Base-by-base conservation (phyloP, 2,888 invertebrate species). In the Caenorhabditis sp. region DNA sequence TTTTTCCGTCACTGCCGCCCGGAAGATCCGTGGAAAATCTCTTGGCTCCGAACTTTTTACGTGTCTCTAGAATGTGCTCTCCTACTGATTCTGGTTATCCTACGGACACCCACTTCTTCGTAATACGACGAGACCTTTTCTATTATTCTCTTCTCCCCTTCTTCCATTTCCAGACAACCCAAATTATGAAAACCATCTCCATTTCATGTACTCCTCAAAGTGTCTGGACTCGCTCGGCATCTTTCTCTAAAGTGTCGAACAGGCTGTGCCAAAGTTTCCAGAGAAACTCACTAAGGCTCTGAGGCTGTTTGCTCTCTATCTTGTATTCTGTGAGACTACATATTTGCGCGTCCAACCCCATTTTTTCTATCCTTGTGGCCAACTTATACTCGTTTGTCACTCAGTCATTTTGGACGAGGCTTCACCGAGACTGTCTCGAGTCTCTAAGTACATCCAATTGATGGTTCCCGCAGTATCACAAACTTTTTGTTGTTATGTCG, bases 321-420 rank as follows among this genome's bases (percentile, higher is more conserved):
- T 52, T 52, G 52, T 52, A 35, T 52, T 35, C 50, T 50, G 30
- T 50, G 35, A 50, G 50, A 52, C 52, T 52, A 52, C 52, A 52
- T 52, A 30, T 52, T 52, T 52, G 35, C 35, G 20, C 52, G 32
- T 22, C 35, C 52, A 32, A 52, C 52, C 32, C 52, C 52, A 13
- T 20, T 52, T 35, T 52, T 8, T 30, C 52, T 32, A 52, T 52
- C 52, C 30, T 32, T 52, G 52, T 35, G 52, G 27, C 52, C 35
- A 52, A 32, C 52, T 32, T 35, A 8, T 20, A 22, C 43, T 41
- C 43, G 24, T n/a, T n/a, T n/a, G 43, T 22, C 43, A 22, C 43
- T 43, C 11, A 43, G 43, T 43, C 43, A 43, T 15, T 43, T 43
- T 43, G n/a, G n/a, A n/a, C n/a, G n/a, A n/a, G n/a, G n/a, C n/a